phyloP scores from a whole-genome alignment of 2,113 vertebrate genomes.

The Xiphorhynchus elegans region DNA sequence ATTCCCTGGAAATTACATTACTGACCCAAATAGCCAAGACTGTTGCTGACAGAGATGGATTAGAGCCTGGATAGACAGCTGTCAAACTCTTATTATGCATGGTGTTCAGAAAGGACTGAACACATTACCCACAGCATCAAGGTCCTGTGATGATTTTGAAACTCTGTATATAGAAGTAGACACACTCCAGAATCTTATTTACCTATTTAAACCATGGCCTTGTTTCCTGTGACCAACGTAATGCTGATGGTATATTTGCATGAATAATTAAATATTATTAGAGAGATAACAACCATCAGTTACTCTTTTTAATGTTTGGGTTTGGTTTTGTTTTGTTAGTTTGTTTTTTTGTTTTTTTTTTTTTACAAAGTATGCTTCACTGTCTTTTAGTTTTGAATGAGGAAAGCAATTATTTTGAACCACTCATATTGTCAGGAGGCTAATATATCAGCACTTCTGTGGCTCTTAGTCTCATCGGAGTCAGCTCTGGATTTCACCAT shows the following conservation, averaged over 20 bases:
- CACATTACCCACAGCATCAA: fast-evolving
- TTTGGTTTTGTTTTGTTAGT: too few species aligned
- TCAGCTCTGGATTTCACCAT: neutral
- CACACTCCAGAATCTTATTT: neutral
- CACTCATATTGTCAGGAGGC: neutral
- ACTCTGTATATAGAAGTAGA: neutral
- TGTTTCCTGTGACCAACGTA: neutral
- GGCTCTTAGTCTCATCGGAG: neutral
- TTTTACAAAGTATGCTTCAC: neutral
- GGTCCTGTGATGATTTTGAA: neutral
- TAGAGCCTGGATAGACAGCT: neutral
- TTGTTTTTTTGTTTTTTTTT: too few species aligned
- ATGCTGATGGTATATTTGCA: neutral
- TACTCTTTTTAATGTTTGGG: neutral
- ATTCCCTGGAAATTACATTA: neutral
- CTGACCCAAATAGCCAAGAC: neutral
- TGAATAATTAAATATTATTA: neutral
- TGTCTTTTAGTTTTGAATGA: neutral
- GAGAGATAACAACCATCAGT: neutral
- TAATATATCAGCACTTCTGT: neutral
- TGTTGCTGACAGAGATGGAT: neutral
- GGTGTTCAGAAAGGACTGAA: neutral
- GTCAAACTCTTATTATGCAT: neutral
- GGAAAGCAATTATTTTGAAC: neutral
- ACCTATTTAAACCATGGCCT: neutral